Base-by-base conservation (phyloP, 2,797 vertebrate genomes). In the Stomatorhinus walkeri region DNA sequence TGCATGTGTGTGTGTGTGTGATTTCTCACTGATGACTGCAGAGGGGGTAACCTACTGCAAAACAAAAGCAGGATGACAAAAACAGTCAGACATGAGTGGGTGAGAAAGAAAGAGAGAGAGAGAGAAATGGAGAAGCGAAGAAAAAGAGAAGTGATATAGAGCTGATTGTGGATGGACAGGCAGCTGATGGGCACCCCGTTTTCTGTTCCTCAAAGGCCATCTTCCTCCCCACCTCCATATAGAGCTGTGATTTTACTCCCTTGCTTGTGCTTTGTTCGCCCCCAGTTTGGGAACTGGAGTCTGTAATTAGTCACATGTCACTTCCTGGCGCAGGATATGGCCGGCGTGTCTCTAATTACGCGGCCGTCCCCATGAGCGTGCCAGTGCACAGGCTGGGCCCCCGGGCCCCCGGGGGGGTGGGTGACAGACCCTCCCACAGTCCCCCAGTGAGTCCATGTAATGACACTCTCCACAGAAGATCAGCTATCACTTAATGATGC, bases 221-320 rank as follows among this genome's bases (percentile, higher is more conserved):
- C 46, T 19, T 92, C 92, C 91, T 93, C 89, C 91, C 88, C 84
- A 91, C 56, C 91, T 89, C 87, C 59, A 76, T 91, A 90, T 51
- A 91, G 91, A 89, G 92, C 93, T 93, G 88, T 92, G 93, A 94
- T 95, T 94, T 95, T 94, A 94, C 88, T 88, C 90, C 48, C 54
- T 32, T 85, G 46, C 22, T 90, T 91, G 91, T 90, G 91, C 91
- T 92, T 92, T 93, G 93, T 91, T 91, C 92, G 91, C 90, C 91
- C 93, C 36, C 46, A 59, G 36, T 46, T 48, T 56, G 9, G 54
- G 19, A 89, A 22, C 84, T n/a, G 48, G 87, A 91, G 90, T 91
- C 93, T 94, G 92, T 94, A 93, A 95, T 95, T 95, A 94, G 92
- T 94, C 93, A 92, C 93, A 94, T 94, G 93, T 94, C 92, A 94